Evolutionary conservation across 2,113 vertebrate genomes (phyloP).

Genomic region (Oenanthe oenanthe): DNA sequence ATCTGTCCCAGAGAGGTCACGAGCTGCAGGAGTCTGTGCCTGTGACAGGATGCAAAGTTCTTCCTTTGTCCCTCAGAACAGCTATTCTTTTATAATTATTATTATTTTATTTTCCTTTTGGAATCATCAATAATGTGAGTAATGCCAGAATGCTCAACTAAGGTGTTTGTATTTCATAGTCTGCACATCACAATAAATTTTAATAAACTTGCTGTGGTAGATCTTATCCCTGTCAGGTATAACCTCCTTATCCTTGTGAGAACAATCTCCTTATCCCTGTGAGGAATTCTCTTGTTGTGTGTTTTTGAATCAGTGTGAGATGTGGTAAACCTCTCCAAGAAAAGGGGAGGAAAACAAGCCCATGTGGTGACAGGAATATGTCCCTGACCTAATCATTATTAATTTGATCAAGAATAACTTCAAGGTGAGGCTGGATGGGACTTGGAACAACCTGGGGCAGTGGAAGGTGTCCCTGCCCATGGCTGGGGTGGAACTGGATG

Average conservation of each 20-base stretch:
- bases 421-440: accelerated
- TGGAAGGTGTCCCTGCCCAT: background rate
- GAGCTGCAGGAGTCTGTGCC: background rate
- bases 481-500: background rate
- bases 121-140: background rate
- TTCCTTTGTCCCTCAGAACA: background rate
- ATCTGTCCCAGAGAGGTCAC: background rate
- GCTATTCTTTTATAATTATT: background rate
- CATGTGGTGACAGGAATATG: accelerated
- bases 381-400: background rate
- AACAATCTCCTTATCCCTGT: background rate
- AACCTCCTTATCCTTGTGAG: background rate
- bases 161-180: accelerated
- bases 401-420: background rate
- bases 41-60: background rate
- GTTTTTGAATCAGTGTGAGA: background rate
- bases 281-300: background rate
- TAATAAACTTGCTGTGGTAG: background rate
- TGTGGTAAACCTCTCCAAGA: background rate
- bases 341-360: background rate
- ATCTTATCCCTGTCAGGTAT: background rate
- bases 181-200: background rate
- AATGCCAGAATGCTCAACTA: background rate
- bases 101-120: background rate
- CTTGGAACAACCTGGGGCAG: background rate